A percentile compares a stretch with the other conserved stretches of the same genome.
Conservation (phyloP, 2,113 vertebrate genomes). For the Phoxinus phoxinus region DNA sequence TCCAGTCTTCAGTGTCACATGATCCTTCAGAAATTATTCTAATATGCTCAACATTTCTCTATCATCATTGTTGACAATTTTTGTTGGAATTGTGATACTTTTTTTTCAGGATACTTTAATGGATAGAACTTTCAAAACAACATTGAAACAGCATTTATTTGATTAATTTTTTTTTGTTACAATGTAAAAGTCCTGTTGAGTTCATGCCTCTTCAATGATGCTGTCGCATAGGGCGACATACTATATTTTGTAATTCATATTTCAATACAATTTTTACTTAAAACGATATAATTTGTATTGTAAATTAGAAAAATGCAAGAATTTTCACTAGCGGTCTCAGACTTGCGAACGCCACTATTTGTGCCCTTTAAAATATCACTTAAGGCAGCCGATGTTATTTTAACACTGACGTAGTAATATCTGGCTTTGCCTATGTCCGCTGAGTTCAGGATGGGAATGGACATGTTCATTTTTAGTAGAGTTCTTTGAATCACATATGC, state of each 20-base stretch:
- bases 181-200: background rate
- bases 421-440: background rate
- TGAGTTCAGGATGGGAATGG: background rate
- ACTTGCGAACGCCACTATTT: background rate
- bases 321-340: background rate
- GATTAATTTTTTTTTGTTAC: background rate
- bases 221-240: background rate
- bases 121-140: background rate
- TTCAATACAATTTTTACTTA: background rate
- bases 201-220: background rate
- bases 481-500: background rate
- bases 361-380: background rate
- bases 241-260: background rate
- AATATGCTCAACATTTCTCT: background rate
- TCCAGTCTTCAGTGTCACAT: background rate
- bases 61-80: background rate
- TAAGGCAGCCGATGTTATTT: background rate
- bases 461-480: no score
- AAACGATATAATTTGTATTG: background rate
- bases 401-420: background rate
- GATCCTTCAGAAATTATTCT: background rate
- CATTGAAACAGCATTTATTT: slow-evolving; percentile 1
- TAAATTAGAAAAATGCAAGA: background rate
- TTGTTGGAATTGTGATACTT: background rate
- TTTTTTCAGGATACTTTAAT: background rate